Evolutionary conservation across 2,797 vertebrate genomes (phyloP), one percentile per base, ranked within the genome.

Genomic region (Poecile montanus): DNA sequence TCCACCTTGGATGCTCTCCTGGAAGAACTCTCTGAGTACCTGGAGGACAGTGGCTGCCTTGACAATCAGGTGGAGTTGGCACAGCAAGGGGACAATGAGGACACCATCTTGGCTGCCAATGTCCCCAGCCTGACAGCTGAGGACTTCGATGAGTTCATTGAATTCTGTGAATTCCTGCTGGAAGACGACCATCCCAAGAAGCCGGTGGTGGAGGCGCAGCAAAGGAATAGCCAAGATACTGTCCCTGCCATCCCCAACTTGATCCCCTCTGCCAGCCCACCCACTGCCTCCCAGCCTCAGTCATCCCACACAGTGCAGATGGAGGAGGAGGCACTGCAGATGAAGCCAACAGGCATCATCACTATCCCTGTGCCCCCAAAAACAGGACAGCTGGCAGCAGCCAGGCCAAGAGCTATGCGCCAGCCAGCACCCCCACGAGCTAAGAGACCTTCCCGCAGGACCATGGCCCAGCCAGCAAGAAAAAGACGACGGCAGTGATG

Each of bases 281-380:
- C 4, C 15, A 0, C 12, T 34, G 38, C 21, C 21, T 27, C 38
- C 17, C 13, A 0, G 57, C 38, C 65, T 45, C 25, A 0, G 23
- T 26, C 4, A 0, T 8, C 44, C 20, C 0, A 1, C 45, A 4
- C 0, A 3, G 65, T 25, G 15, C 58, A 30, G n/a, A 3, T 1
- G 38, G 66, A 45, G n/a, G 19, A 63, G 63, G 29, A 57, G 26
- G 66, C 36, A 3, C 23, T 13, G 36, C 44, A 71, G 51, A 27
- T 7, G 15, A 58, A 65, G 65, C 51, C 10, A 0, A 21, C 26
- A 0, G 53, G n/a, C 9, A 5, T 5, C 12, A 2, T 16, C 58
- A 22, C 44, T 1, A 1, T 6, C 30, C 7, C 0, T 2, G 53
- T 7, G 18, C 9, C 1, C 5, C n/a, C 80, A 45, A 32, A 19